Evolutionary conservation across 2,113 vertebrate species (phyloP), one percentile per base, ranked within the genome.

Genomic region (Parus major): DNA sequence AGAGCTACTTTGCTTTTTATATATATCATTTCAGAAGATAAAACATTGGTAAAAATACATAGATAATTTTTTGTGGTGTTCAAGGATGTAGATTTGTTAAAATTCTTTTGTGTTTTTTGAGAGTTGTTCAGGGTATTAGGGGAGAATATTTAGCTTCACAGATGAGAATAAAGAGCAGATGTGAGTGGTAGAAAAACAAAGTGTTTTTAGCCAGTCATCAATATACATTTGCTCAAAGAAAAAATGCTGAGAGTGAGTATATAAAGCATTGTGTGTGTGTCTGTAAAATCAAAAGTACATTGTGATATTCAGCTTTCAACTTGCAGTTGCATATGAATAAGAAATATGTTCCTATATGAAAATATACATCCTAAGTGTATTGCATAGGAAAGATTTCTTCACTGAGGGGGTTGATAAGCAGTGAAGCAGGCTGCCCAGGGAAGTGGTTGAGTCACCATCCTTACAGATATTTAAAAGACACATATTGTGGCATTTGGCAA

Each of bases 101-200:
- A 66, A 68, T 82, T 31, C 16, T 73, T 85, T 78, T 85, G 55
- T 15, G 44, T 20, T 59, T 85, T 86, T 55, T 66, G 39, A 53
- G 59, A 81, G 27, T 73, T 65, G 24, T 86, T 84, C 39, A 39
- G 11, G n/a, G 33, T 28, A 46, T 36, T 59, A n/a, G 16, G 12
- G 29, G 28, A 21, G 24, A 65, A 88, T 92, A 83, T 90, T 86
- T 87, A 93, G 20, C 71, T 83, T 50, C 55, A 35, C 29, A 87
- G 50, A 81, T 84, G 64, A 95, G 66, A 72, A 91, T 88, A 63
- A 90, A 91, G 55, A 95, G 44, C 91, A 91, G 89, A 92, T 95
- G 39, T 87, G 79, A 85, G 78, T 91, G 91, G 55, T 89, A 73
- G 70, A 85, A 82, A 85, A 87, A 47, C 53, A 82, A 78, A 78